These are phyloP conservation scores for Tor tambroides DNA, from an alignment of 2,113 vertebrate species.

Conservation along the genomic window DNA sequence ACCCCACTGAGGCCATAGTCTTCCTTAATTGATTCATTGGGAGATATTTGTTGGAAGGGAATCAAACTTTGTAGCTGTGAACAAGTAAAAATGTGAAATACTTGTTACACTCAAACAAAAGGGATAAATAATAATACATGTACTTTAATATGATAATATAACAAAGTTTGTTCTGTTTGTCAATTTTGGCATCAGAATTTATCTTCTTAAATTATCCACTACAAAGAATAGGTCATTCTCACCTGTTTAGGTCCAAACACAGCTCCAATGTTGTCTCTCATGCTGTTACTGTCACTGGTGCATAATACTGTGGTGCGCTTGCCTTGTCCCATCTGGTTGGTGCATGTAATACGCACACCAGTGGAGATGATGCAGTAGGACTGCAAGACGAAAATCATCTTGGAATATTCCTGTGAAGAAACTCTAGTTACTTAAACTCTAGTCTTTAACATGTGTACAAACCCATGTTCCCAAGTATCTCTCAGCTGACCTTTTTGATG, in stretches of 20 bases:
- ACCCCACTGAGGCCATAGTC: constrained; percentile 83
- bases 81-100: not conserved
- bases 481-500: constrained; percentile 86
- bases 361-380: constrained; percentile 91
- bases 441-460: not conserved
- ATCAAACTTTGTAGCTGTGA: constrained; percentile 87
- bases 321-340: constrained; percentile 90
- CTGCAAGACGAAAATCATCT: constrained; percentile 92
- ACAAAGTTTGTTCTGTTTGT: not conserved
- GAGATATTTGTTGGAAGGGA: constrained; percentile 85
- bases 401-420: constrained; percentile 85
- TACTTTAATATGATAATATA: not conserved
- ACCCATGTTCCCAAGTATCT: not conserved
- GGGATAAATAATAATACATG: not conserved
- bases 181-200: not conserved
- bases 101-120: not conserved
- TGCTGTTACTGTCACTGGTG: constrained; percentile 80
- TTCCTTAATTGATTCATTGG: constrained; percentile 83
- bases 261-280: constrained; percentile 93
- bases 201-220: not conserved
- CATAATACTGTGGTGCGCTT: constrained; percentile 83
- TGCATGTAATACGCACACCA: constrained; percentile 89
- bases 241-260: constrained; percentile 98
- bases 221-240: not conserved
- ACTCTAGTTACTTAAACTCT: constrained; percentile 18